Percentiles rank a stretch among this genome's conserved stretches.
Evolutionary conservation across 2,113 vertebrate genomes (phyloP).

Genomic region (Lagenorhynchus albirostris): DNA sequence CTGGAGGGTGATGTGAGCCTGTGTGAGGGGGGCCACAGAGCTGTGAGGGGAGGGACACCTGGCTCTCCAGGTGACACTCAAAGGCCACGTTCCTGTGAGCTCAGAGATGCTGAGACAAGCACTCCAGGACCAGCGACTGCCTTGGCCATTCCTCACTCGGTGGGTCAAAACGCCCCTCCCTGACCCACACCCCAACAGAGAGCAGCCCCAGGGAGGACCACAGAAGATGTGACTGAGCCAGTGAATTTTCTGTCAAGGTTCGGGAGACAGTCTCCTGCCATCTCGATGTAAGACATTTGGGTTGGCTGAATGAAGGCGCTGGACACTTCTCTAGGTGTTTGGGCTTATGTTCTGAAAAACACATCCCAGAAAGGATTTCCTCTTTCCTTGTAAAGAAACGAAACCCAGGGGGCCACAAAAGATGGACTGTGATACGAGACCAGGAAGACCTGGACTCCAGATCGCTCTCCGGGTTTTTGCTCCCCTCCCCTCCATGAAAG

Average conservation of each 20-base stretch:
- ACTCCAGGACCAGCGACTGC: not conserved
- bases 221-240: not conserved
- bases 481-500: not conserved
- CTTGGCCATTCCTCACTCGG: not conserved
- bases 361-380: not conserved
- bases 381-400: not conserved
- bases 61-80: not conserved
- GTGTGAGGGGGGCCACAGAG: not conserved
- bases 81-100: not conserved
- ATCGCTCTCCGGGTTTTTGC: not conserved
- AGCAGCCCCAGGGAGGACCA: not conserved
- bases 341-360: not conserved
- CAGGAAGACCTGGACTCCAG: not conserved
- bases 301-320: not conserved
- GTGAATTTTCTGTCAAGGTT: not conserved
- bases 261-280: not conserved
- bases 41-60: not conserved
- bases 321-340: not conserved
- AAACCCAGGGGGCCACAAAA: not conserved
- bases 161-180: not conserved
- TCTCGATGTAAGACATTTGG: fast-evolving
- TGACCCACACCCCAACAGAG: not conserved
- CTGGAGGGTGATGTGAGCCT: not conserved
- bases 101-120: not conserved
- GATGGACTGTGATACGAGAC: not conserved